A percentile compares a stretch with the other conserved stretches of the same genome.
Evolutionary conservation across 2,113 vertebrate species (phyloP).

Genomic region (Salminus brasiliensis): DNA sequence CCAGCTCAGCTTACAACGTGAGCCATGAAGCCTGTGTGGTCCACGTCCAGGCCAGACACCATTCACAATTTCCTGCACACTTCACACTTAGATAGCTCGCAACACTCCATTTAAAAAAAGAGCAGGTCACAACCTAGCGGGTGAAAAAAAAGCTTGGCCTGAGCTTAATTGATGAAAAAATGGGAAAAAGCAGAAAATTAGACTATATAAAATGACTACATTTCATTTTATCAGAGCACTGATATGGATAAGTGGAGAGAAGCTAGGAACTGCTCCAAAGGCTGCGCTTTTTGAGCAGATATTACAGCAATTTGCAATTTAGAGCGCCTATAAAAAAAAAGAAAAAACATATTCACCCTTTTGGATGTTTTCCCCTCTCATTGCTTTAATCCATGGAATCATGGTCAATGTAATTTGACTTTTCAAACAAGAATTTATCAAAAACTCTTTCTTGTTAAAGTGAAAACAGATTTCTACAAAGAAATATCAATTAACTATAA

Average conservation of each 20-base stretch:
- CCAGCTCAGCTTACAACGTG: slow-evolving; percentile 52
- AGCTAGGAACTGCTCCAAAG: neutral
- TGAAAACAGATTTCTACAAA: too few species aligned
- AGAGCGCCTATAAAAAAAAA: too few species aligned
- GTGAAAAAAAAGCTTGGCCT: neutral
- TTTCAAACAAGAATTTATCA: too few species aligned
- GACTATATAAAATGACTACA: neutral
- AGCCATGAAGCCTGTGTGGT: slow-evolving; percentile 59
- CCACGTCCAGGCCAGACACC: slow-evolving; percentile 29
- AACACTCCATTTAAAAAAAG: neutral
- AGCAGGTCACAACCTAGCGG: neutral
- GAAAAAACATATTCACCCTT: too few species aligned
- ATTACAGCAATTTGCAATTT: neutral
- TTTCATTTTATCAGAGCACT: neutral
- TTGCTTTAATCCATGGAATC: too few species aligned
- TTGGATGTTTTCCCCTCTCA: too few species aligned
- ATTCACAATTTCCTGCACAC: slow-evolving; percentile 1
- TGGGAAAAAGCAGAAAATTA: slow-evolving; percentile 2
- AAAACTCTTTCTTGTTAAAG: too few species aligned
- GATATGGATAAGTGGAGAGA: neutral
- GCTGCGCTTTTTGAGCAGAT: neutral
- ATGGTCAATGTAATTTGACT: too few species aligned
- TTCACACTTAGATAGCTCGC: neutral
- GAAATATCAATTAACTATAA: too few species aligned
- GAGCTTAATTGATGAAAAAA: neutral